These are phyloP conservation scores for Donacobius atricapilla DNA, from an alignment of 2,113 vertebrate genomes.

Conservation along the genomic window DNA sequence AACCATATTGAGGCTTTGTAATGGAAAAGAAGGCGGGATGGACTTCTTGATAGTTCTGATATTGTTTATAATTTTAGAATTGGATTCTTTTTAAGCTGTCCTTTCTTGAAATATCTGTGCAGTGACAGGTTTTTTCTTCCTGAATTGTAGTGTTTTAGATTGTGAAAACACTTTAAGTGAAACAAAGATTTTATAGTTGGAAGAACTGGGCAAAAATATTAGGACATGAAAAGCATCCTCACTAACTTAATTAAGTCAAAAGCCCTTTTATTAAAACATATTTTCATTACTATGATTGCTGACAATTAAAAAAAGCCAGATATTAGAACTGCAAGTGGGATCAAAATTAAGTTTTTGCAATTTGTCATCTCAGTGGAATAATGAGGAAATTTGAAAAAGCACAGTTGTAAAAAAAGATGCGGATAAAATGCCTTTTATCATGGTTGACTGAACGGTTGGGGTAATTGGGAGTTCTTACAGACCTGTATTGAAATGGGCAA, in stretches of 20 bases:
- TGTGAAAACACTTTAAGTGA: background rate
- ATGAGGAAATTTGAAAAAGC: conserved; percentile 1
- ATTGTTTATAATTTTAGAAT: background rate
- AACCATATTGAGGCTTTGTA: background rate
- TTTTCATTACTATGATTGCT: background rate
- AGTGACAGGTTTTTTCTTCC: background rate
- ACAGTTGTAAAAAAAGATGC: background rate
- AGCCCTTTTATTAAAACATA: background rate
- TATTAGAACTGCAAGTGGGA: background rate
- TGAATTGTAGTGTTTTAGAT: background rate
- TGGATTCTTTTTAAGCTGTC: conserved; percentile 3
- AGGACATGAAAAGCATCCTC: background rate
- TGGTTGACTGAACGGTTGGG: background rate
- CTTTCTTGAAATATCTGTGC: background rate
- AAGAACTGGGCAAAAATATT: background rate
- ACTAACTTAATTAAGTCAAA: background rate
- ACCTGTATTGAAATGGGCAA: background rate
- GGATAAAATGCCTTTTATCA: background rate
- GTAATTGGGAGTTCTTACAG: background rate
- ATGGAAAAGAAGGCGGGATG: background rate
- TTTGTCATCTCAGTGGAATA: background rate
- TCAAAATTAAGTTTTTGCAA: background rate
- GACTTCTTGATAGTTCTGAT: background rate
- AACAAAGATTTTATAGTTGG: background rate
- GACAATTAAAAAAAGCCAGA: background rate